Base-by-base conservation (phyloP, 2,888 invertebrate genomes). In the Apotomis capreana region DNA sequence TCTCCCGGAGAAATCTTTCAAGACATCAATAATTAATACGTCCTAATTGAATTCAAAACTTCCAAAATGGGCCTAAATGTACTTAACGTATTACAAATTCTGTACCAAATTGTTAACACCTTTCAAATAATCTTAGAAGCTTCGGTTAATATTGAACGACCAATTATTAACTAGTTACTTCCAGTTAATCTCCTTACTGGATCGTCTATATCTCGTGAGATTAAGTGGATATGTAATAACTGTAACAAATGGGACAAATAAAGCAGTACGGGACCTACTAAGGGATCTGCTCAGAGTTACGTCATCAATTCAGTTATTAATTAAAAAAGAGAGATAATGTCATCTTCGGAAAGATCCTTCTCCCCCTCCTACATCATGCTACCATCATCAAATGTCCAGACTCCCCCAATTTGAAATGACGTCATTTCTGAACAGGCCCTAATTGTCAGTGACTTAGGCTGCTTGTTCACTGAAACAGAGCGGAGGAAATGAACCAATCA, bases 111-210 rank as follows among this genome's bases (percentile, higher is more conserved):
- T 76, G 79, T 80, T 85, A 85, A 84, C 82, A 82, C 80, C 82
- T 85, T 80, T 80, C 82, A 80, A 88, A 84, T 88, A 82, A 87
- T 80, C 80, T 77, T 74, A 76, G 75, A 74, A 82, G 84, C 80
- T 86, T 83, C 75, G 77, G 74, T 77, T 76, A 73, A 75, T 76
- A 73, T 70, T 73, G 65, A 76, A 76, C 77, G 76, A 74, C 76
- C 74, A 80, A 78, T 79, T 78, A 80, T 82, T 86, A 89, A 87
- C 87, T 85, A 89, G 67, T 61, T 68, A 55, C 51, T 78, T 79
- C 80, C 74, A 77, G 81, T 80, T 87, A 90, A 89, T 89, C 89
- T 82, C 75, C 87, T 89, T 86, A 83, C 81, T 85, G 89, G 84
- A 81, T 76, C 80, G 76, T 77, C 79, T 74, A 73, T 74, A 76